A percentile compares a stretch with the other conserved stretches of the same genome.
Evolutionary conservation across 1,140 invertebrate genomes (phyloP).

Genomic region (Leptopilina clavipes): DNA sequence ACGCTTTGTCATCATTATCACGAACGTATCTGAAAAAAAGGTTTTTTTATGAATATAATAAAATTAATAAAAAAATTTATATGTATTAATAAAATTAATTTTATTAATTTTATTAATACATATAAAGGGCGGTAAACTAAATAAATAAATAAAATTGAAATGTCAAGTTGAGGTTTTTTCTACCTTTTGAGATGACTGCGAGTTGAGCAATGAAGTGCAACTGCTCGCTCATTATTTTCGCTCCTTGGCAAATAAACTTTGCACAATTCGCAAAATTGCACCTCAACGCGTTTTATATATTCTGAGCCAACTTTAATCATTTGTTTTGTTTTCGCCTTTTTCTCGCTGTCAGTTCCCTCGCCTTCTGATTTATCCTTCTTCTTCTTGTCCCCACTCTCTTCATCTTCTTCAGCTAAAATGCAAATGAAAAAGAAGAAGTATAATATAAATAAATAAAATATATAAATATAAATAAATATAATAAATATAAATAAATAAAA

Average conservation of each 20-base stretch:
- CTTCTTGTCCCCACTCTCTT: slow-evolving; percentile 78
- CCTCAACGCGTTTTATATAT: slow-evolving; percentile 84
- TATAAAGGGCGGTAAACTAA: no score
- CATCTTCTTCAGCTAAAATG: slow-evolving; percentile 75
- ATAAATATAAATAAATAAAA: no score
- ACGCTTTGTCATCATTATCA: slow-evolving; percentile 82
- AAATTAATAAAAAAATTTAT: no score
- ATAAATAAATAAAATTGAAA: no score
- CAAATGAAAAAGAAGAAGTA: no score
- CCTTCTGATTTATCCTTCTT: slow-evolving; percentile 73
- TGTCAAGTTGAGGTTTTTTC: no score
- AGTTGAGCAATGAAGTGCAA: slow-evolving; percentile 82
- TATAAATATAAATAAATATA: no score
- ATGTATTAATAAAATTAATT: no score
- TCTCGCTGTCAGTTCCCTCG: slow-evolving; percentile 67
- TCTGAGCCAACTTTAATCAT: slow-evolving; percentile 85
- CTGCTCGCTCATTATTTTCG: slow-evolving; percentile 78
- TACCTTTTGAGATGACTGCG: slow-evolving; percentile 81
- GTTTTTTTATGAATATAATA: no score
- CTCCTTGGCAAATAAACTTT: slow-evolving; percentile 81
- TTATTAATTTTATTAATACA: no score
- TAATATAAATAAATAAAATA: no score
- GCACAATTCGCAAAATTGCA: slow-evolving; percentile 83
- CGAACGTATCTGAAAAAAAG: slow-evolving; percentile 76
- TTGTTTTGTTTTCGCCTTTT: slow-evolving; percentile 77